Evolutionary conservation across 2,888 invertebrate species (phyloP).

Genomic region (Glaucopsyche alexis): DNA sequence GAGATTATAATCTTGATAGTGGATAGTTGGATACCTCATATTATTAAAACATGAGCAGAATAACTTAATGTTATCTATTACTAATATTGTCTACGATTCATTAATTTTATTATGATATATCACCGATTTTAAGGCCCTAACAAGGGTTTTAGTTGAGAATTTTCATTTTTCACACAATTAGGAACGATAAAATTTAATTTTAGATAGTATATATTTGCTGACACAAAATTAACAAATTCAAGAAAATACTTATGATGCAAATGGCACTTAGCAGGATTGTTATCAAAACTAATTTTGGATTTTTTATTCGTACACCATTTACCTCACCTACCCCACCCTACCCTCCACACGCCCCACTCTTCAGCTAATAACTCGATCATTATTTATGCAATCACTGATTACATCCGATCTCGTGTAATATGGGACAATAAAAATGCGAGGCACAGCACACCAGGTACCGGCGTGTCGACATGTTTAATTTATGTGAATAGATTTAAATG

Average conservation of each 20-base stretch:
- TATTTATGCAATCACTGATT: slow-evolving; percentile 7
- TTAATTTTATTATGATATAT: no score
- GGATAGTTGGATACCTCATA: neutral
- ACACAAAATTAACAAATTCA: no score
- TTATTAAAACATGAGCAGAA: neutral
- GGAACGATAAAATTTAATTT: no score
- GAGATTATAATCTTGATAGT: neutral
- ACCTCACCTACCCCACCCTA: neutral
- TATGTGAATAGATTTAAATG: slow-evolving; percentile 44
- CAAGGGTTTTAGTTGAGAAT: no score
- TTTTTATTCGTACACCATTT: neutral
- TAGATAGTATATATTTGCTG: no score
- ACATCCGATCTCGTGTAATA: slow-evolving; percentile 39
- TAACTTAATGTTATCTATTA: neutral
- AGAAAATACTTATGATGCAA: no score
- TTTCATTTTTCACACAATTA: no score
- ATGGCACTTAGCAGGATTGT: no score
- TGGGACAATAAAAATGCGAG: slow-evolving; percentile 45
- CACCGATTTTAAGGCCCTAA: no score
- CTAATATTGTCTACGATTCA: neutral
- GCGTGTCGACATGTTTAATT: slow-evolving; percentile 45
- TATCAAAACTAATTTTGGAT: no score
- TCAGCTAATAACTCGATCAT: neutral
- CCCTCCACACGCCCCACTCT: neutral
- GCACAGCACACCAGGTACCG: slow-evolving; percentile 44